Evolutionary conservation across 2,888 invertebrate species (phyloP), one percentile per base, ranked within the genome.

Genomic region (Eristalis intricaria): DNA sequence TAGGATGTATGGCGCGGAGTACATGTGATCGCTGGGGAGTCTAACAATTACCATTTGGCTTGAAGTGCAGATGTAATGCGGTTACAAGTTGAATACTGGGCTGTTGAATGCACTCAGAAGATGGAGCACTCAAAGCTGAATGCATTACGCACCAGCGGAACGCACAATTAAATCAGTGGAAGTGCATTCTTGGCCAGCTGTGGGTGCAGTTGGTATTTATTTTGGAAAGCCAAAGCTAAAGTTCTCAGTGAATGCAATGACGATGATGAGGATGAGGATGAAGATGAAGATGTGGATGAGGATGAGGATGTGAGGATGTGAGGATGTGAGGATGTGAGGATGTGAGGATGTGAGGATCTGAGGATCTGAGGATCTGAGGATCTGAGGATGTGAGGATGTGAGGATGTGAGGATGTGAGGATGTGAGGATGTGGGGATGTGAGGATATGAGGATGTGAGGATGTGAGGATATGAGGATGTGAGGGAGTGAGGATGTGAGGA

Each of bases 1-100:
- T 8, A 19, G 19, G 50, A 50, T 50, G 68, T 10, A 50, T 32
- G 11, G 13, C 15, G 15, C 1, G 23, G 58, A 22, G 60, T 76
- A 26, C 40, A 60, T 43, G 40, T 56, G 64, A 75, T 65, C 43
- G 29, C 64, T 58, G 63, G 10, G 29, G 56, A 56, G 64, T 29
- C 63, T 35, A 70, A 56, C 64, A 35, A 64, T 56, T 70, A 56
- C 70, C 26, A 56, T 68, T 56, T 63, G 69, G 50, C 50, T 50
- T n/a, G 19, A 19, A 50, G 50, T 50, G 50, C 50, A 50, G 50
- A 50, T 50, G 50, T 50, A 50, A 50, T 50, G 50, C 50, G 50
- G 50, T 50, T 50, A 50, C 50, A 50, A 50, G 50, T 19, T 50
- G 50, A 50, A 50, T 50, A 19, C 19, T n/a, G 19, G 50, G 50